Conservation (phyloP, 2,797 vertebrate genomes). For the Peromyscus nudipes region DNA sequence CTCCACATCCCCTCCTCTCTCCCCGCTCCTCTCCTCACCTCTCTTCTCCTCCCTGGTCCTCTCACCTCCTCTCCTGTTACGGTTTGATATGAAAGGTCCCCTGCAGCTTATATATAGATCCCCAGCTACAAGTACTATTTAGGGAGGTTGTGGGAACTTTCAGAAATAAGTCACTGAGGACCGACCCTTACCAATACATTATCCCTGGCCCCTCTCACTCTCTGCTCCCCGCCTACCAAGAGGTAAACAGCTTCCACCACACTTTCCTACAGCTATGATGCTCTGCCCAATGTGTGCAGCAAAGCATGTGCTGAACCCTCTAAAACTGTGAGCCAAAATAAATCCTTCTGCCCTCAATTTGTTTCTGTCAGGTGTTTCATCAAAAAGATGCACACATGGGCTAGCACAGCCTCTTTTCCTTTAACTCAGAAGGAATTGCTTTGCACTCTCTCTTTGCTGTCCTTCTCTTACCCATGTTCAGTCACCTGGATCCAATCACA, state of each 20-base stretch:
- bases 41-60: too few species aligned
- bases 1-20: neutral
- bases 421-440: neutral
- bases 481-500: neutral
- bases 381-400: neutral
- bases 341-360: neutral
- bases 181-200: neutral
- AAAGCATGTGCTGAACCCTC: neutral
- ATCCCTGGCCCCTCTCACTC: neutral
- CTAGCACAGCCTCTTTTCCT: neutral
- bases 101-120: neutral
- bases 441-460: neutral
- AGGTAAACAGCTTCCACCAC: neutral
- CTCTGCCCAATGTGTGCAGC: neutral
- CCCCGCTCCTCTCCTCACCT: neutral
- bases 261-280: neutral
- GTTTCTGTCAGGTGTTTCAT: neutral
- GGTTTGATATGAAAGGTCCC: neutral
- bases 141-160: neutral
- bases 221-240: neutral
- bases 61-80: neutral
- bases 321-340: neutral
- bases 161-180: neutral
- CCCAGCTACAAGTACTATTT: neutral
- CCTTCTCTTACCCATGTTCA: too few species aligned